Percentiles rank a stretch among this genome's conserved stretches.
Evolutionary conservation across 2,888 invertebrate species (phyloP).

Genomic region (Dendrolimus pini): DNA sequence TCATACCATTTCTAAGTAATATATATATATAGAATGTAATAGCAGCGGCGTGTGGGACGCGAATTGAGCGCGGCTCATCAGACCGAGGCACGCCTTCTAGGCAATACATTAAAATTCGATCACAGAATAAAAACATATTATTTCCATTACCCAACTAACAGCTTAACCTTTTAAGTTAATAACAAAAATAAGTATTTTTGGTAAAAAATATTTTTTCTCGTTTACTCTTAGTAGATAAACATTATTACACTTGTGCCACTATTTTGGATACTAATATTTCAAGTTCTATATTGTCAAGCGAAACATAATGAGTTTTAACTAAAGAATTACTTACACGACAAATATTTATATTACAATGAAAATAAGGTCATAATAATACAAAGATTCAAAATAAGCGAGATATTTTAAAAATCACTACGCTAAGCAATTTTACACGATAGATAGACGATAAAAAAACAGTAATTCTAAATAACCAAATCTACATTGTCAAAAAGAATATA

Average conservation of each 20-base stretch:
- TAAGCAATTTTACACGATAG: slow-evolving; percentile 4
- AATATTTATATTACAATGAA: slow-evolving; percentile 35
- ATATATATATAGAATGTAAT: neutral
- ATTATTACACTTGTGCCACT: slow-evolving; percentile 47
- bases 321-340: slow-evolving; percentile 23
- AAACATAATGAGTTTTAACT: neutral
- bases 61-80: neutral
- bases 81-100: slow-evolving; percentile 41
- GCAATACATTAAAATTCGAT: slow-evolving; percentile 50
- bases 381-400: slow-evolving; percentile 12
- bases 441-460: neutral
- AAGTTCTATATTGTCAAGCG: slow-evolving; percentile 17
- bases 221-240: slow-evolving; percentile 48
- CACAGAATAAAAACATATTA: slow-evolving; percentile 52
- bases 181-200: slow-evolving; percentile 67
- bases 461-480: neutral
- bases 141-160: slow-evolving; percentile 43
- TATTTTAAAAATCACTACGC: slow-evolving; percentile 12
- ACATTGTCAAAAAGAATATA: neutral
- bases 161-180: slow-evolving; percentile 50
- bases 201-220: slow-evolving; percentile 56
- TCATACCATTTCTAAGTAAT: neutral
- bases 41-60: slow-evolving; percentile 3
- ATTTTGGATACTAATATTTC: slow-evolving; percentile 23
- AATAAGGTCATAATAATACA: slow-evolving; percentile 15